Evolutionary conservation across 2,113 vertebrate genomes (phyloP).

Genomic region (Sphyrna mokarran): DNA sequence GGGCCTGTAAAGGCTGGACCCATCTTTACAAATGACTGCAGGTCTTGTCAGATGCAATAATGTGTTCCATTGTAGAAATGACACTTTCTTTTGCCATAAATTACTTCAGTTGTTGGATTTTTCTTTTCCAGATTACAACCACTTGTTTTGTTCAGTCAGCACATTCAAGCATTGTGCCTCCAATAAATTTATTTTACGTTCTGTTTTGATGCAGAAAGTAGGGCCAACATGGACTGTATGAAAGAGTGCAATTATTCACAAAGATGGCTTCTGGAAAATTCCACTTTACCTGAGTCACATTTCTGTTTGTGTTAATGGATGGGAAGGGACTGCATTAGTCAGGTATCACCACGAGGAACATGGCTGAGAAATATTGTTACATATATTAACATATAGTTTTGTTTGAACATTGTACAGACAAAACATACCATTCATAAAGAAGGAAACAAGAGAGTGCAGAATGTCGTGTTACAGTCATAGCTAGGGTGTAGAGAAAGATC

Average conservation of each 20-base stretch:
- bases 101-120: slow-evolving; percentile 2
- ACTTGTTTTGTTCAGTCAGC: neutral
- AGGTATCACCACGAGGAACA: neutral
- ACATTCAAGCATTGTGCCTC: neutral
- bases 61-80: slow-evolving; percentile 9
- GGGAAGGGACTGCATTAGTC: neutral
- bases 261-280: neutral
- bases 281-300: neutral
- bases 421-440: too few relatives aligned
- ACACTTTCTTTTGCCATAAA: neutral
- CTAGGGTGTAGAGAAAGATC: too few relatives aligned
- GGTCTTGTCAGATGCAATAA: slow-evolving; percentile 23
- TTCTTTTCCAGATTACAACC: slow-evolving; percentile 1
- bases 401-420: too few relatives aligned
- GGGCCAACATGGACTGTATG: neutral
- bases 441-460: too few relatives aligned
- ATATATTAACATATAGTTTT: too few relatives aligned
- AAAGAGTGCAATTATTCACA: neutral
- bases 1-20: neutral
- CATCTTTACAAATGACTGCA: neutral
- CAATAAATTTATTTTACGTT: neutral
- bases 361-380: neutral
- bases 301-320: neutral
- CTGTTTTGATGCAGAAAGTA: neutral
- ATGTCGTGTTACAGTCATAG: too few relatives aligned